Evolutionary conservation across 2,113 vertebrate species (phyloP).

Genomic region (Seriola dumerili): DNA sequence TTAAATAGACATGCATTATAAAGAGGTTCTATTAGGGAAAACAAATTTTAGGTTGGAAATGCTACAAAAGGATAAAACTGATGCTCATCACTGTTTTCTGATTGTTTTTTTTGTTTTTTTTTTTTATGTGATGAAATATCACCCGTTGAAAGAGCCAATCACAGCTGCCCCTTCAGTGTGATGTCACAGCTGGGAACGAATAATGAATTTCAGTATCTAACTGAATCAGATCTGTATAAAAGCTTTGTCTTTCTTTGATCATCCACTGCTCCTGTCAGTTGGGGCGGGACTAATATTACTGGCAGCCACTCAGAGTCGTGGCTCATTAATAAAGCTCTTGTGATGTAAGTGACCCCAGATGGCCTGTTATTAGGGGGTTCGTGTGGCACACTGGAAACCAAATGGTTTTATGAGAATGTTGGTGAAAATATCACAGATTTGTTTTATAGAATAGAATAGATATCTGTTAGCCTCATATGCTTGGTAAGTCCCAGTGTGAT

Average conservation of each 20-base stretch:
- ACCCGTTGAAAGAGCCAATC: not conserved
- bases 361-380: not conserved
- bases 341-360: slow-evolving; percentile 12
- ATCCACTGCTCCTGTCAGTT: slow-evolving; percentile 9
- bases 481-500: not conserved
- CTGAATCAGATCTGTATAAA: slow-evolving; percentile 5
- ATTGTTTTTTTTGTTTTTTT: not conserved
- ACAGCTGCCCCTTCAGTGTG: not conserved
- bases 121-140: not conserved
- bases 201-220: not conserved
- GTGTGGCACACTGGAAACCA: not conserved
- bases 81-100: not conserved
- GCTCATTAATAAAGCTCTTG: slow-evolving; percentile 24
- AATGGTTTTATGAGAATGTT: not conserved
- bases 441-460: not conserved
- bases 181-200: slow-evolving; percentile 12
- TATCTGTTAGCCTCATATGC: not conserved
- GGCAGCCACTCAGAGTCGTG: slow-evolving; percentile 1
- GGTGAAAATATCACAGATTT: not conserved
- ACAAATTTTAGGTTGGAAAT: not conserved
- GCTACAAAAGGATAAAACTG: not conserved
- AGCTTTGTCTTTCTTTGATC: slow-evolving; percentile 24
- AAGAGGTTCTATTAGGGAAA: not conserved
- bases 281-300: slow-evolving; percentile 6
- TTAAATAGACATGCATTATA: not conserved